Evolutionary conservation across 2,113 vertebrate species (phyloP), one percentile per base, ranked within the genome.

Genomic region (Pachypanchax playfairii): DNA sequence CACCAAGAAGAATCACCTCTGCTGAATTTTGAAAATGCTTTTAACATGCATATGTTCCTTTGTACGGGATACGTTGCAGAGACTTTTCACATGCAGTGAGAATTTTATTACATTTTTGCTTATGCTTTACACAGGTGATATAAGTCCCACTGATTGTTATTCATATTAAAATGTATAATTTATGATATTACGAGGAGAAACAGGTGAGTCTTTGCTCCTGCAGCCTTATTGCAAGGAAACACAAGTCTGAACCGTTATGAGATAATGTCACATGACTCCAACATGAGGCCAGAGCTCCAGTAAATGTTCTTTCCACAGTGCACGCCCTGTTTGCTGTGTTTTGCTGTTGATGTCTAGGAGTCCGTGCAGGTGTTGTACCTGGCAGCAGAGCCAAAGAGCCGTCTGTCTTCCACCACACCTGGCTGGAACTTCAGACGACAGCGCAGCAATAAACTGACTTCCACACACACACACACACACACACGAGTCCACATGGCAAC

Each of bases 321-420:
- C 53, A 60, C 61, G 56, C 42, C 62, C 33, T 49, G 15, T 33
- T 49, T 1, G 8, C 53, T 75, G 57, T 66, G 51, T 56, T 62
- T 49, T 65, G 58, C 51, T 74, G 76, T 53, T 77, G 63, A 43
- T 51, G 72, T 68, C 50, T 65, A 31, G 44, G 48, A 47, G 44
- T 65, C 54, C 44, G 52, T 65, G 74, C 78, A 87, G 86, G 80
- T 85, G 78, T 77, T 73, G 49, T 49, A 70, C 43, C 58, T 83
- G 75, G 73, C 71, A 77, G 43, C 21, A 2, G 24, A 72, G 55
- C 60, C 66, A 77, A 79, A 61, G 43, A 54, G 58, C 28, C 14
- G 33, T 75, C 58, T 29, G 24, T 66, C 75, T 61, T 4, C 49
- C 50, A 58, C 65, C 83, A 85, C 87, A 90, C 86, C 89, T 89